Evolutionary conservation across 1,140 invertebrate species (phyloP).

Genomic region (Phortica variegata): DNA sequence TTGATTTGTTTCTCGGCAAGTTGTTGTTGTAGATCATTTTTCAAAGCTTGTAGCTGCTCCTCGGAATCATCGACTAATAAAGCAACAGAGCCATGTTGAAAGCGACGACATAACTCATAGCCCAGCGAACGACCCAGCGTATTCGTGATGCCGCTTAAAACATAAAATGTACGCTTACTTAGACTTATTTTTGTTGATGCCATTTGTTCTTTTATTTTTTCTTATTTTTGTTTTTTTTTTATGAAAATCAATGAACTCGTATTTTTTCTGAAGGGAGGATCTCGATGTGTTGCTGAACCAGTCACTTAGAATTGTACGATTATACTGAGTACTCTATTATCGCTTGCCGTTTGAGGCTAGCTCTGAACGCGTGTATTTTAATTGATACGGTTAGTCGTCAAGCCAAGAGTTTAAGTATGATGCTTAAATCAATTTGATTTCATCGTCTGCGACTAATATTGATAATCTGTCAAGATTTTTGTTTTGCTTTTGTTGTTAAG

Average conservation of each 20-base stretch:
- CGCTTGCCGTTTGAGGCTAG: not conserved
- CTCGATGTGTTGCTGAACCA: slow-evolving; percentile 11
- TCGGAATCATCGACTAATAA: slow-evolving; percentile 74
- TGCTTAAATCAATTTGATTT: no score
- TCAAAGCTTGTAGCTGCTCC: slow-evolving; percentile 24
- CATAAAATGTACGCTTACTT: slow-evolving; percentile 37
- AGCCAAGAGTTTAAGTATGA: no score
- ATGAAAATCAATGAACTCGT: slow-evolving; percentile 7
- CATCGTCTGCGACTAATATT: not conserved
- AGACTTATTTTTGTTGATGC: slow-evolving; percentile 47
- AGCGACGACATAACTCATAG: slow-evolving; percentile 64
- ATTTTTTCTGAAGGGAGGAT: slow-evolving; percentile 8
- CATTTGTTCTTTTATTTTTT: slow-evolving; percentile 24
- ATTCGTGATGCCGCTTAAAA: slow-evolving; percentile 43
- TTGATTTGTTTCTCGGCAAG: slow-evolving; percentile 4
- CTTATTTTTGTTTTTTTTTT: slow-evolving; percentile 3
- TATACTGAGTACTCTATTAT: slow-evolving; percentile 32
- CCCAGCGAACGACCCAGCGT: slow-evolving; percentile 69
- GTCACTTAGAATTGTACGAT: slow-evolving; percentile 29
- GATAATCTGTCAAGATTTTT: not conserved
- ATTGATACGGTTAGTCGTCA: no score
- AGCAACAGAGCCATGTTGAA: slow-evolving; percentile 66
- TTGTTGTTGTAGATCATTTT: slow-evolving; percentile 11
- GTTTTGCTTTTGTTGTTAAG: not conserved
- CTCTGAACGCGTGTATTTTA: no score